Conservation (phyloP, 2,888 invertebrate genomes). For the Noctua pronuba region DNA sequence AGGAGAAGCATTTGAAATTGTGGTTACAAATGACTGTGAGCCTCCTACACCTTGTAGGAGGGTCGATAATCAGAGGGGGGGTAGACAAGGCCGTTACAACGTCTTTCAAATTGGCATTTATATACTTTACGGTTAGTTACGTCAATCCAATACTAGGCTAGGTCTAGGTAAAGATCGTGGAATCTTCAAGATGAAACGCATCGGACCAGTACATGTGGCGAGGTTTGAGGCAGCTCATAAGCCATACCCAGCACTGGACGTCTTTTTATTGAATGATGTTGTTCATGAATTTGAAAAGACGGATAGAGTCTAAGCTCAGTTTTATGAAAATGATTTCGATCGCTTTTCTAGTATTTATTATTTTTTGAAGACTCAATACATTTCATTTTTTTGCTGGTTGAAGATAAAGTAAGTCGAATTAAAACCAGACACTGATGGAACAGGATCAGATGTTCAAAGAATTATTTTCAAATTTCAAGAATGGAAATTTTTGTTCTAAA, state of each 20-base stretch:
- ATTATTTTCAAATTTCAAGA: neutral
- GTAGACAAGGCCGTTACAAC: neutral
- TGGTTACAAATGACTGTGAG: neutral
- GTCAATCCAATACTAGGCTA: neutral
- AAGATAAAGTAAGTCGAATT: neutral
- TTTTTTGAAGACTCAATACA: neutral
- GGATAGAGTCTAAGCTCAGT: neutral
- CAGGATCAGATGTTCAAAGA: neutral
- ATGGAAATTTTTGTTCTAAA: constrained; percentile 13
- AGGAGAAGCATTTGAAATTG: neutral
- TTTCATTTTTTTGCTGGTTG: no score
- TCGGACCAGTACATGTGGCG: neutral
- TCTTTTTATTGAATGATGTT: neutral
- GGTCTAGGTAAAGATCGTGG: no score
- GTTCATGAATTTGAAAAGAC: neutral
- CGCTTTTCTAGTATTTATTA: neutral
- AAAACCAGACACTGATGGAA: neutral
- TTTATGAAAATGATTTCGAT: neutral
- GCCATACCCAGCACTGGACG: neutral
- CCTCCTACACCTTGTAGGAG: neutral
- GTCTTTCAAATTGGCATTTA: no score
- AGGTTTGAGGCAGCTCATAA: neutral
- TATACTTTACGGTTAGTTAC: no score
- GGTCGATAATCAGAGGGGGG: neutral
- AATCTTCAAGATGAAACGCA: no score